phyloP scores from a whole-genome alignment of 1,140 invertebrate species.

The Streblospio benedicti region DNA sequence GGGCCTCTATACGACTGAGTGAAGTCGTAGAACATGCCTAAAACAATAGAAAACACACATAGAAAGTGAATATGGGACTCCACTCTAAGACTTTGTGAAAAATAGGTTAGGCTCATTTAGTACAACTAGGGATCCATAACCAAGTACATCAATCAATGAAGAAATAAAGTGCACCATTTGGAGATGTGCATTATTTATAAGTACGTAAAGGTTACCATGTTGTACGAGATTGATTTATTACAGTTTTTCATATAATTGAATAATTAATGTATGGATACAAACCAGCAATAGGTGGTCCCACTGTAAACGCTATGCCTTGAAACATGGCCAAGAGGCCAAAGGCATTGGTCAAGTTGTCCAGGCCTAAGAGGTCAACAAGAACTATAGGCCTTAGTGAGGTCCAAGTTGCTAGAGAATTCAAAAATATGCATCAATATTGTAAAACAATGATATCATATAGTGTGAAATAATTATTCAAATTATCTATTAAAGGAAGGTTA shows the following conservation, averaged over 20 bases:
- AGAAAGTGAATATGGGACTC: too few species aligned
- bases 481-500: not conserved
- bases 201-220: not conserved
- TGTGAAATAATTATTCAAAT: not conserved
- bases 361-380: slow-evolving; percentile 79
- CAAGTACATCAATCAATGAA: too few species aligned
- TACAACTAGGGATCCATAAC: not conserved
- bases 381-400: slow-evolving; percentile 89
- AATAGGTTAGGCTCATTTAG: not conserved
- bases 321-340: slow-evolving; percentile 87
- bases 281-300: slow-evolving; percentile 81
- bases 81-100: not conserved
- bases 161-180: not conserved
- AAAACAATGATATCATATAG: not conserved
- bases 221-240: not conserved
- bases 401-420: slow-evolving; percentile 47
- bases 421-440: not conserved
- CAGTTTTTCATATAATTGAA: not conserved
- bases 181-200: too few species aligned
- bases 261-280: slow-evolving; percentile 21
- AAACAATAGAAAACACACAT: not conserved
- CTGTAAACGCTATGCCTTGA: slow-evolving; percentile 78
- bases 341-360: slow-evolving; percentile 85
- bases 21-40: slow-evolving; percentile 1
- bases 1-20: not conserved